Base-by-base conservation (phyloP, 2,888 invertebrate species). In the Drosophila tripunctata region DNA sequence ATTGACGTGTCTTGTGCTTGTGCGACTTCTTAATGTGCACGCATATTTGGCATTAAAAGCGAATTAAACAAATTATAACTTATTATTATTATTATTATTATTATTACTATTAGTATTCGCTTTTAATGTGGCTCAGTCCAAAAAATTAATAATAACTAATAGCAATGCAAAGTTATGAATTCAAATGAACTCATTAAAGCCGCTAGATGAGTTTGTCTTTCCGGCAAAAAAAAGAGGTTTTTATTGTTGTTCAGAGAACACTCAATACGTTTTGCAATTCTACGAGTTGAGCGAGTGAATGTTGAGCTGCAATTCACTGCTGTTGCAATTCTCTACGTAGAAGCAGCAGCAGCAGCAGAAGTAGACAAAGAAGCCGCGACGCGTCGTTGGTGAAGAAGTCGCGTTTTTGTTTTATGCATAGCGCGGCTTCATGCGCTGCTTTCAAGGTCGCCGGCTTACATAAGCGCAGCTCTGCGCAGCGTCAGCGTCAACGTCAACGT, bases 391-490 rank as follows among this genome's bases (percentile, higher is more conserved):
- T 48, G 40, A 52, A 52, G 52, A 41, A 57, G 27, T 27, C 27
- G 27, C 10, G n/a, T n/a, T n/a, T 27, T 51, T 57, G 66, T 66
- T 74, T 62, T 67, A 57, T 75, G 66, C 73, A 58, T 31, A 17
- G 33, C 63, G 64, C 61, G 64, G 58, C 61, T 56, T 67, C 36
- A 43, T 70, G 45, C 60, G 48, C 51, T 30, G 50, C 50, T 50
- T 43, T 72, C 77, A 86, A 81, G 81, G 85, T 81, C 80, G 83
- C 19, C 44, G 50, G 54, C 67, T 80, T 80, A 77, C 84, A 77
- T 83, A 86, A 80, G 52, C 38, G 30, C 35, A 45, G 33, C 44
- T 41, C 22, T n/a, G n/a, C n/a, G n/a, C 21, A 4, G 10, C 57
- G 17, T 38, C 55, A 17, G 12, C 48, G 35, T 51, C 55, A 14